Percentiles rank a stretch among this genome's conserved stretches.
Conservation (phyloP, 2,797 vertebrate species). For the Melanotaenia boesemani region DNA sequence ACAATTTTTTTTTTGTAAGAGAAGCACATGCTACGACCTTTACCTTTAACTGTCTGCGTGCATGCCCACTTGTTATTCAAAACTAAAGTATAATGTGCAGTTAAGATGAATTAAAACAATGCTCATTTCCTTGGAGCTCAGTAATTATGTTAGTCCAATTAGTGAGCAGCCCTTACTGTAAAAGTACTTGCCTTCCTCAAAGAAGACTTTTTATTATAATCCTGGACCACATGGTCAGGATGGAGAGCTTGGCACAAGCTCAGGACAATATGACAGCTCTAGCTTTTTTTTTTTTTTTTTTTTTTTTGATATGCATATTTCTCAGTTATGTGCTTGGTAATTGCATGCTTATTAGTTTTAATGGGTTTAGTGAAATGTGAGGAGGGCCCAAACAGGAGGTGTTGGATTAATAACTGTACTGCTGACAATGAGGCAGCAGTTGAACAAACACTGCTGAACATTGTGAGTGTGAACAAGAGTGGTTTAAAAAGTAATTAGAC, state of each 20-base stretch:
- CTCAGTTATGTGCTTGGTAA: slow-evolving; percentile 65
- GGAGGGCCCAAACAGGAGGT: slow-evolving; percentile 53
- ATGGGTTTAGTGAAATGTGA: slow-evolving; percentile 71
- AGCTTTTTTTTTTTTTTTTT: slow-evolving; percentile 26
- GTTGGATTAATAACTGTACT: slow-evolving; percentile 52
- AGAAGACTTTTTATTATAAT: slow-evolving; percentile 71
- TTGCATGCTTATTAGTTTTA: slow-evolving; percentile 80
- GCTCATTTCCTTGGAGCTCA: slow-evolving; percentile 45
- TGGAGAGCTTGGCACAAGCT: slow-evolving; percentile 67
- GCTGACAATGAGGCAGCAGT: slow-evolving; percentile 39
- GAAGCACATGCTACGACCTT: slow-evolving; percentile 31
- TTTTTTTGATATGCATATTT: slow-evolving; percentile 76
- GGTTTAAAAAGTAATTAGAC: slow-evolving; percentile 29
- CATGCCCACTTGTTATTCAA: slow-evolving; percentile 37
- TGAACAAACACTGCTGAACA: slow-evolving; percentile 35
- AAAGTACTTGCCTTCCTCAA: slow-evolving; percentile 50
- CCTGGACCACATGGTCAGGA: slow-evolving; percentile 70
- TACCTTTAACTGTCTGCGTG: slow-evolving; percentile 44
- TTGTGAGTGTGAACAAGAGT: slow-evolving; percentile 11
- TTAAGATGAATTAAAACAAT: slow-evolving; percentile 70
- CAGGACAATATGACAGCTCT: slow-evolving; percentile 76
- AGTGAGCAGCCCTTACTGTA: slow-evolving; percentile 62
- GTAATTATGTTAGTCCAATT: slow-evolving; percentile 83
- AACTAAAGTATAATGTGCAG: slow-evolving; percentile 42
- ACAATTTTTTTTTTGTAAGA: background rate